These are phyloP conservation scores for Tachysurus fulvidraco DNA, from an alignment of 2,113 vertebrate species.

Conservation along the genomic window DNA sequence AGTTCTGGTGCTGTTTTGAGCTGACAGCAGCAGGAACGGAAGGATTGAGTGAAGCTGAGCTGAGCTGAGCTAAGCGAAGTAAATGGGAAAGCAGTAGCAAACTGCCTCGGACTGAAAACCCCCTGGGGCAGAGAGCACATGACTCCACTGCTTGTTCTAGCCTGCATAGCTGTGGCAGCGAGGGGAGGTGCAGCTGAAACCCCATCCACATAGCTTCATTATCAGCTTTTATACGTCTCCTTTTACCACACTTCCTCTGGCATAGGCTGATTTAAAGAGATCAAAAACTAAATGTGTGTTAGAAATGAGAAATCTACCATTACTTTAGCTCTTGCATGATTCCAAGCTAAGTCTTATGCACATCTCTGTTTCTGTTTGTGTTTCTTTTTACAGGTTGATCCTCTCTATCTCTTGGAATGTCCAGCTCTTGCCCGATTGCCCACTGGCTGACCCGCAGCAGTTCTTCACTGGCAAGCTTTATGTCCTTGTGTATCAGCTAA, in stretches of 20 bases:
- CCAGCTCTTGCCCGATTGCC: conserved; percentile 35
- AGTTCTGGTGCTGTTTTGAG: conserved; percentile 40
- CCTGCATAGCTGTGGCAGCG: conserved; percentile 36
- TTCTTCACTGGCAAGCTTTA: conserved; percentile 99
- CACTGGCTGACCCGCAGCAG: conserved; percentile 94
- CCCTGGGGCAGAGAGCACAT: conserved; percentile 43
- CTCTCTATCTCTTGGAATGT: not conserved
- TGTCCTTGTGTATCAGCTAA: conserved; percentile 94
- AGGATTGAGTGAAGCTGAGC: conserved; percentile 64
- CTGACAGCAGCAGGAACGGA: conserved; percentile 56
- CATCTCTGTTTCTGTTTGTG: conserved; percentile 52
- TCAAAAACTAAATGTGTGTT: not conserved
- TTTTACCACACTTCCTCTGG: conserved; percentile 22
- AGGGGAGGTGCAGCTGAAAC: conserved; percentile 36
- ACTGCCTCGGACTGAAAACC: conserved; percentile 35
- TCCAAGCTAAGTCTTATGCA: not conserved
- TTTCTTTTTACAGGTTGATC: conserved; percentile 54
- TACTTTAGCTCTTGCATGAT: not conserved
- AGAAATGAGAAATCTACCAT: not conserved
- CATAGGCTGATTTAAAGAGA: not conserved
- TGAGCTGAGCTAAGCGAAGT: conserved; percentile 57
- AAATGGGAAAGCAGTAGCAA: conserved; percentile 57
- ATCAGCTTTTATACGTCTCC: conserved; percentile 35
- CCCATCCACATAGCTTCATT: conserved; percentile 40
- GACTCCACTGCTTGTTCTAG: conserved; percentile 44